Percentiles rank a stretch among this genome's conserved stretches.
Conservation (phyloP, 1,140 invertebrate species). For the Drosophila azteca region DNA sequence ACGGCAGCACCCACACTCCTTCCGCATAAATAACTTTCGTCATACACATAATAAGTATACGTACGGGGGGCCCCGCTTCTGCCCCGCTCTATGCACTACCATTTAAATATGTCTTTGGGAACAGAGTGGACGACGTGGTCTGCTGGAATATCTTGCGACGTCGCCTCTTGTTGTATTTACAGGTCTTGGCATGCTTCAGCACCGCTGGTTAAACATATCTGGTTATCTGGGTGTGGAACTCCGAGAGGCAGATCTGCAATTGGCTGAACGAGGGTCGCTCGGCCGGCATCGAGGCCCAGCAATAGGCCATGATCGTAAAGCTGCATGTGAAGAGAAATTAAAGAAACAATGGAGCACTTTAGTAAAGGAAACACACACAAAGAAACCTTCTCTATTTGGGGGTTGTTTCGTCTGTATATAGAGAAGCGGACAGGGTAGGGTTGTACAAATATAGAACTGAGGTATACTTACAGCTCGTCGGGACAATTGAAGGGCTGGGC, state of each 20-base stretch:
- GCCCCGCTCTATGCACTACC: conserved; percentile 45
- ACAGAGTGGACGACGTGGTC: conserved; percentile 65
- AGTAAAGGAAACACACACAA: neutral
- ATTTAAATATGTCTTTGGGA: conserved; percentile 81
- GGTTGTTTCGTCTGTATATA: no score
- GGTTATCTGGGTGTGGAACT: conserved; percentile 91
- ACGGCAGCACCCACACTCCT: no score
- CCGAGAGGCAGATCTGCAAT: conserved; percentile 92
- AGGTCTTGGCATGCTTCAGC: conserved; percentile 77
- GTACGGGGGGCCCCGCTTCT: conserved; percentile 4
- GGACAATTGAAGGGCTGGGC: conserved; percentile 97
- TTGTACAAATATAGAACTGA: no score
- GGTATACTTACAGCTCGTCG: conserved; percentile 93
- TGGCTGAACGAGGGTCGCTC: conserved; percentile 94
- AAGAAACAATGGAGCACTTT: neutral
- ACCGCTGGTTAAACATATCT: conserved; percentile 88
- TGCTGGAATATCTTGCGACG: conserved; percentile 73
- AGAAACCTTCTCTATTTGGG: no score
- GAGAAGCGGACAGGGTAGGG: no score
- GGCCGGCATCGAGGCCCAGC: conserved; percentile 94
- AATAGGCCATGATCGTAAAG: conserved; percentile 96
- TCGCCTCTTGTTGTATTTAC: conserved; percentile 77
- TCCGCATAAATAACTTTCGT: no score
- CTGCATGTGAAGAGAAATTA: conserved; percentile 84
- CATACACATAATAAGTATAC: neutral